Conservation (phyloP, 2,113 vertebrate species). For the Laticauda laticaudata region DNA sequence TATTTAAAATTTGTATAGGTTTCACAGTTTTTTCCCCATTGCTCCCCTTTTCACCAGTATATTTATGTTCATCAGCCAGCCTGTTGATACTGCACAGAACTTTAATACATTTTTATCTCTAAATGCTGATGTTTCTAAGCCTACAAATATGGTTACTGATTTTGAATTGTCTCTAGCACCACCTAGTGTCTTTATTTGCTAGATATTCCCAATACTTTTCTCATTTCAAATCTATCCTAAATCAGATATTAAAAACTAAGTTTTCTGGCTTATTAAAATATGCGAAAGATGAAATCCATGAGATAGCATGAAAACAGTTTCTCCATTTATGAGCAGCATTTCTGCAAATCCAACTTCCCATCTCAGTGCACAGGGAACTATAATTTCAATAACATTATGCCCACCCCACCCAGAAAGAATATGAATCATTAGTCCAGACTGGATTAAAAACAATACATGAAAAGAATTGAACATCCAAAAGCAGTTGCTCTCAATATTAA, state of each 20-base stretch:
- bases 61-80: not conserved
- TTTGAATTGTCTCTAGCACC: constrained; percentile 2
- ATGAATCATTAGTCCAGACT: not conserved
- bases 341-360: not conserved
- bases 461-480: not conserved
- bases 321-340: not conserved
- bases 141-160: not conserved
- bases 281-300: not conserved
- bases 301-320: not conserved
- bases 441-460: not conserved
- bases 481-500: not conserved
- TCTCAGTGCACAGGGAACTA: not conserved
- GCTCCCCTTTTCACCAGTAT: not conserved
- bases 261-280: not conserved
- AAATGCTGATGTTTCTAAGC: not conserved
- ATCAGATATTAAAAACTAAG: not conserved
- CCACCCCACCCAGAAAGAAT: not conserved
- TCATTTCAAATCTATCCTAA: not conserved
- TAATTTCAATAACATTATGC: not conserved
- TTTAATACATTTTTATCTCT: not conserved
- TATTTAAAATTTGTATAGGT: not conserved
- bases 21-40: not conserved
- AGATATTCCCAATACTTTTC: not conserved
- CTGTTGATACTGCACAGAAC: not conserved
- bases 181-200: not conserved